A percentile compares a stretch with the other conserved stretches of the same genome.
Conservation (phyloP, 2,113 vertebrate species). For the Accipiter virgatus region DNA sequence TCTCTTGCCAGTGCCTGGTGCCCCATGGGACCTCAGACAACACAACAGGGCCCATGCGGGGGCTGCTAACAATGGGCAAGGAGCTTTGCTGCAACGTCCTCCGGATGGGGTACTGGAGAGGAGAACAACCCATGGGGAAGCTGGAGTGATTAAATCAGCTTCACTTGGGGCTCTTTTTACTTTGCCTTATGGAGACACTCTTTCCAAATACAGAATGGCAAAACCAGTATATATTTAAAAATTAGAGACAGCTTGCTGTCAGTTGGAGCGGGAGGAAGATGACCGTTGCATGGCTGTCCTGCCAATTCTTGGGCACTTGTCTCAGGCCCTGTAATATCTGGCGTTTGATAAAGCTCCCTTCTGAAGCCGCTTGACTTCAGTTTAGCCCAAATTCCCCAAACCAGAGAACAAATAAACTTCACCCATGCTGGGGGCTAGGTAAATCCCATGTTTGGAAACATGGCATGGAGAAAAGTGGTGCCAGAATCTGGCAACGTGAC, state of each 20-base stretch:
- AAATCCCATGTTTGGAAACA: neutral
- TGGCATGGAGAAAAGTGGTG: neutral
- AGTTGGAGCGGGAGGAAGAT: neutral
- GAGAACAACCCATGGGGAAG: neutral
- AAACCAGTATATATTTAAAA: neutral
- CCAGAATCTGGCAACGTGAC: neutral
- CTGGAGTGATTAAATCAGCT: neutral
- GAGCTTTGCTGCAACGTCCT: neutral
- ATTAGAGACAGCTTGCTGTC: neutral
- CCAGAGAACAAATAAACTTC: neutral
- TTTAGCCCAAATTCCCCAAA: neutral
- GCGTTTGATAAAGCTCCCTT: neutral
- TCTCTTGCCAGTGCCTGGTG: neutral
- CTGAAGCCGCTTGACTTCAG: neutral
- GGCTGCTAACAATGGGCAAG: neutral
- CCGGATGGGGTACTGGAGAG: neutral
- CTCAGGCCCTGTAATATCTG: neutral
- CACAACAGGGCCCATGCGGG: accelerated
- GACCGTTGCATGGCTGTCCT: neutral
- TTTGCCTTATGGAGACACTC: neutral
- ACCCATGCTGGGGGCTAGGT: neutral
- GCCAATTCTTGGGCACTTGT: neutral
- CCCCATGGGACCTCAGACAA: neutral
- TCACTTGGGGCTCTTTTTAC: neutral
- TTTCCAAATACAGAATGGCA: neutral